These are phyloP conservation scores for Hyposmocoma kahamanoa DNA, from an alignment of 1,140 invertebrate genomes.

Conservation along the genomic window DNA sequence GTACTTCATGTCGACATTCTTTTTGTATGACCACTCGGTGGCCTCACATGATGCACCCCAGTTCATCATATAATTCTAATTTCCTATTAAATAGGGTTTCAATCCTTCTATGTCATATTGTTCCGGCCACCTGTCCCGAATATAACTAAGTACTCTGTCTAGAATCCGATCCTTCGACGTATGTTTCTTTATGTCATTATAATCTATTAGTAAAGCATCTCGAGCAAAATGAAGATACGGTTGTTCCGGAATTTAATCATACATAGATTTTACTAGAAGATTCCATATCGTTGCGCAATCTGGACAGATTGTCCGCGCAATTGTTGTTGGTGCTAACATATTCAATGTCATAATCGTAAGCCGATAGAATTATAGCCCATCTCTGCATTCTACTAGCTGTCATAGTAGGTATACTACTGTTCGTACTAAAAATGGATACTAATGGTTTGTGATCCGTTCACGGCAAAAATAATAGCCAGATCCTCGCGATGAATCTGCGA, in stretches of 20 bases:
- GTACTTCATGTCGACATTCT: conserved; percentile 17
- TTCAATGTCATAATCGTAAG: conserved; percentile 32
- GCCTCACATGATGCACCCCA: conserved; percentile 29
- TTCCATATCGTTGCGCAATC: neutral
- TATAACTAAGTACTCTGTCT: neutral
- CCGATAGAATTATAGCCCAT: conserved; percentile 35
- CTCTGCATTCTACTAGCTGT: conserved; percentile 31
- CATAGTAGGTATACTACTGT: conserved; percentile 21
- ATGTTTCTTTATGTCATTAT: conserved; percentile 4
- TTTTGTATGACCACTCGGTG: conserved; percentile 28
- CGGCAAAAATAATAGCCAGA: neutral
- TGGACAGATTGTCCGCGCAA: neutral
- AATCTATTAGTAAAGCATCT: neutral
- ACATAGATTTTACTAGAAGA: neutral
- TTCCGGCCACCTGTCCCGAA: neutral
- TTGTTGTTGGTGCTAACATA: conserved; percentile 7
- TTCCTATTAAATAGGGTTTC: conserved; percentile 10
- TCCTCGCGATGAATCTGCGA: neutral
- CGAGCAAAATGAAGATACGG: conserved; percentile 4
- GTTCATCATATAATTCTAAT: conserved; percentile 21
- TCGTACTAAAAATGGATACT: neutral
- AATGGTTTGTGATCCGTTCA: neutral
- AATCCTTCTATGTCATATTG: conserved; percentile 9
- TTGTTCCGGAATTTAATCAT: conserved; percentile 2
- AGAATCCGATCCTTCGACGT: neutral